phyloP scores from a whole-genome alignment of 64 coral and sea anemone species.

The Montipora foliosa region DNA sequence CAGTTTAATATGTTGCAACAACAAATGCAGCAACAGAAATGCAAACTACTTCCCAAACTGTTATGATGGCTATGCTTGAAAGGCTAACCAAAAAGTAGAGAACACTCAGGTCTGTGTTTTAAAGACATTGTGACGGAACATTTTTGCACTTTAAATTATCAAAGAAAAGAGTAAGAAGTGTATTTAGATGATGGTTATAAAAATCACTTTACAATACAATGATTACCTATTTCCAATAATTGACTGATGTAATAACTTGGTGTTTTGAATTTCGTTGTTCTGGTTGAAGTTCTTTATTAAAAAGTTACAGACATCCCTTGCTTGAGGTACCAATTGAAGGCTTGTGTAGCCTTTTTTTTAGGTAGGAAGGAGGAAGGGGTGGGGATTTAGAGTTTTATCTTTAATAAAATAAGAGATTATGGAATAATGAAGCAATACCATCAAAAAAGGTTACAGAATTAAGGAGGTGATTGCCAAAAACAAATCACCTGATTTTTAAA shows the following conservation, averaged over 20 bases:
- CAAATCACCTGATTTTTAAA: not conserved
- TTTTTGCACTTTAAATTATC: not conserved
- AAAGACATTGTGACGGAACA: not conserved
- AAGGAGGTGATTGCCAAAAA: not conserved
- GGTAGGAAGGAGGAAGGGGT: not conserved
- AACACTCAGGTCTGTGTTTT: not conserved
- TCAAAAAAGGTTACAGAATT: not conserved
- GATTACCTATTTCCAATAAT: not conserved
- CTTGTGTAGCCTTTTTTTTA: not conserved
- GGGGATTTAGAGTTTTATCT: too few species aligned
- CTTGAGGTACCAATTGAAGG: not conserved
- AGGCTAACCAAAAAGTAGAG: not conserved
- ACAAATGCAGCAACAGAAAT: slow-evolving; percentile 10
- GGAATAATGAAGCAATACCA: not conserved
- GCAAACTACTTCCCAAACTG: slow-evolving; percentile 9
- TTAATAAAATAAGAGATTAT: too few species aligned
- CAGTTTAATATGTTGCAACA: not conserved
- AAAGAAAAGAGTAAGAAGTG: not conserved
- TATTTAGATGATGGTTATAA: not conserved
- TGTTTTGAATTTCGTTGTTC: not conserved
- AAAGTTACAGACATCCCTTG: not conserved
- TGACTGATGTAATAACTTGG: not conserved
- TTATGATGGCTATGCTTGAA: slow-evolving; percentile 10
- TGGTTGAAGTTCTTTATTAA: not conserved
- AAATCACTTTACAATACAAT: not conserved